A percentile compares a stretch with the other conserved stretches of the same genome.
Evolutionary conservation across 2,888 invertebrate genomes (phyloP).

Genomic region (Plebejus melissa): DNA sequence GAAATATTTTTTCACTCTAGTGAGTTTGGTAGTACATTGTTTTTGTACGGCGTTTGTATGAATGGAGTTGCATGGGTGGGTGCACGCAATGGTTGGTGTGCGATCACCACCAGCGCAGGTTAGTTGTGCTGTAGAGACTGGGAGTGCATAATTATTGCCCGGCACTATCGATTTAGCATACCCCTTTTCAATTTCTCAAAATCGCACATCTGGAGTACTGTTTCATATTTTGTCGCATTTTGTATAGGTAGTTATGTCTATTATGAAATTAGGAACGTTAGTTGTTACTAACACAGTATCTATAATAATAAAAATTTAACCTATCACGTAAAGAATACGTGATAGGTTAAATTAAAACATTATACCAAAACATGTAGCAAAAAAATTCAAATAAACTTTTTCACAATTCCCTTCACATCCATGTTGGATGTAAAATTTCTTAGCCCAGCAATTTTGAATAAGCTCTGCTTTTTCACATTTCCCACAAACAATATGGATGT

Average conservation of each 20-base stretch:
- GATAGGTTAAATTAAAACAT: no score
- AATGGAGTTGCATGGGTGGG: constrained; percentile 44
- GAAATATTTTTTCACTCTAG: constrained; percentile 36
- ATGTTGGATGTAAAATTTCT: no score
- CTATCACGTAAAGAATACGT: no score
- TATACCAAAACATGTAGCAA: not conserved
- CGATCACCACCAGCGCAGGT: constrained; percentile 29
- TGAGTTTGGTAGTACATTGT: constrained; percentile 32
- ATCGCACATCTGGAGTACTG: no score
- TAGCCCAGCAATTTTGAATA: not conserved
- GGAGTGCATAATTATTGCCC: not conserved
- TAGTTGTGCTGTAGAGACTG: not conserved
- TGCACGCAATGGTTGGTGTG: constrained; percentile 42
- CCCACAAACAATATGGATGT: not conserved
- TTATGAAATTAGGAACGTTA: no score
- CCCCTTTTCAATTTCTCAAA: no score
- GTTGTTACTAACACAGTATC: no score
- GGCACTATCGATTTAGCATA: no score
- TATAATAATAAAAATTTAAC: no score
- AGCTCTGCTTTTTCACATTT: not conserved
- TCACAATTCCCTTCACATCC: no score
- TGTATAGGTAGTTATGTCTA: no score
- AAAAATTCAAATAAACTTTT: not conserved
- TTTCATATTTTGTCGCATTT: no score
- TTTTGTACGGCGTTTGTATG: constrained; percentile 39